Evolutionary conservation across 2,797 vertebrate genomes (phyloP), one percentile per base, ranked within the genome.

Genomic region (Neomorphus geoffroyi): DNA sequence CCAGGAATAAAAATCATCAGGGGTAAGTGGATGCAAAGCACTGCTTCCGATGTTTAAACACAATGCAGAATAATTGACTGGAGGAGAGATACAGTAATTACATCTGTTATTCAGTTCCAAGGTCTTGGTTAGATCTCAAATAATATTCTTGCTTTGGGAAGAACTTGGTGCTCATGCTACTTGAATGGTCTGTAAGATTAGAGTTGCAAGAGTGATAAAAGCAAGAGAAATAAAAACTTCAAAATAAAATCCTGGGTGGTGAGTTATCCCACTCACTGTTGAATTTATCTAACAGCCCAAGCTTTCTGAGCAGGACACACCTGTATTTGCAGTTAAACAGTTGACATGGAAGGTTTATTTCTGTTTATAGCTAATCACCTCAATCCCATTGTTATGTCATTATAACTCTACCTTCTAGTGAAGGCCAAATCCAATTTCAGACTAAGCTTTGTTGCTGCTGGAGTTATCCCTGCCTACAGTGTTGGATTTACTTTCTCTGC

Each of bases 331-430:
- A 81, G 66, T 73, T 80, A 54, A 69, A 56, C 51, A 35, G 39
- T 73, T 77, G 85, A 74, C 71, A 27, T 45, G 35, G 33, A 92
- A 73, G 80, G 51, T 90, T 96, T 96, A 82, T 92, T 91, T 95
- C 69, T 93, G 87, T 92, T 95, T 79, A 73, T 88, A 93, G 65
- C 86, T 94, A 88, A 95, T 96, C 75, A 51, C 58, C 17, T 89
- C 79, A 88, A 57, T 95, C 86, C 73, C 37, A 30, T 32, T 95
- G 82, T 89, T 86, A 84, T 60, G 92, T 93, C 58, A 66, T 94
- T 95, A 78, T 89, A 84, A 74, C 37, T 84, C 54, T 80, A 65
- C 54, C 13, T 78, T 70, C 71, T 27, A 45, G 33, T 51, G 64
- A 69, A 79, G 72, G 72, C 57, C 66, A 79, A 77, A 71, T 92